Base-by-base conservation (phyloP, 2,888 invertebrate genomes). In the Trachelus troglodyta region DNA sequence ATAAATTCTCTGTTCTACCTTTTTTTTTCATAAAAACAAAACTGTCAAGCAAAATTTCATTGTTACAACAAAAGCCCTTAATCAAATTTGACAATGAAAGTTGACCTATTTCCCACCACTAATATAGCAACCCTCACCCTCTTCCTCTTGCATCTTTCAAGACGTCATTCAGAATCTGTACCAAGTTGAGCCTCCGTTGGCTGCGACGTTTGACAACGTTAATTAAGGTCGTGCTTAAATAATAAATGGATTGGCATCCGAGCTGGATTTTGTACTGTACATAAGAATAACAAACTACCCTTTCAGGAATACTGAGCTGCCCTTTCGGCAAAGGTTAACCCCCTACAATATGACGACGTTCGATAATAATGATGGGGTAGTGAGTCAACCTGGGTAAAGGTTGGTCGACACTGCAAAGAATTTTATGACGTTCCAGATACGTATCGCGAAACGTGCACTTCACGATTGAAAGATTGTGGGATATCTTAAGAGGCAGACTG, bases 121-220 rank as follows among this genome's bases (percentile, higher is more conserved):
- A 84, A 87, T 84, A 79, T 79, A 79, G 79, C 81, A 82, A 79
- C 81, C 81, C 81, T 79, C 82, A 82, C 83, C 82, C 79, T 79
- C 77, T 81, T 73, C 77, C 80, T 79, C 69, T 76, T 86, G 84
- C 86, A 86, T 87, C 82, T 87, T 87, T 86, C 80, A 86, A 78
- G 80, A 79, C 77, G 76, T 71, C 69, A 40, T 71, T 12, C 69
- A 76, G 34, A 69, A 69, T 75, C 37, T 73, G 23, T 69, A 35
- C 68, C 35, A 56, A 31, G 40, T 35, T 69, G 12, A 31, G 3
- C 34, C 34, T 34, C 34, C 1, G 34, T 34, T 11, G 81, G 80
- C 80, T 84, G 78, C 75, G 80, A 30, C 74, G 80, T 82, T 84
- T 82, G 79, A 83, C 80, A 77, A 81, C 82, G 81, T 84, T 86